Conservation (phyloP, 92 coral and sea anemone genomes). For the Epizoanthus rinbou region DNA sequence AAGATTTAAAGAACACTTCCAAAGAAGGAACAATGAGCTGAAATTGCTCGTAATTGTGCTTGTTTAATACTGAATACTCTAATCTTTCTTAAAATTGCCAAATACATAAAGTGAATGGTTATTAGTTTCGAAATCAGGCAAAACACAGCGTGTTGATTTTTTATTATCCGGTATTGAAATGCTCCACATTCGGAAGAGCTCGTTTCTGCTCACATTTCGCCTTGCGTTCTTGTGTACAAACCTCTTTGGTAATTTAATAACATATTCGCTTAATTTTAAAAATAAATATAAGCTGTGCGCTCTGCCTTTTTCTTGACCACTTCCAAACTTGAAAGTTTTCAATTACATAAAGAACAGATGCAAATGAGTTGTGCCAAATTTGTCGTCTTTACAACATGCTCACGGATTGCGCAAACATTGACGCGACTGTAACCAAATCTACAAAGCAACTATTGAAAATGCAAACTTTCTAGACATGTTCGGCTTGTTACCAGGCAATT, state of each 20-base stretch:
- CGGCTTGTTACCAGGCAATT: slow-evolving; percentile 2
- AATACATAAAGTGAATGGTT: slow-evolving; percentile 4
- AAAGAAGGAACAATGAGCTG: slow-evolving; percentile 12
- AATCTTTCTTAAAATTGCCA: slow-evolving; percentile 18
- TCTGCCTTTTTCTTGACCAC: not conserved
- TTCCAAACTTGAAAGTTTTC: slow-evolving; percentile 22
- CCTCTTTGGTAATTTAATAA: slow-evolving; percentile 24
- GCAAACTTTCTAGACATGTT: not conserved
- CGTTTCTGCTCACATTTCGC: not conserved
- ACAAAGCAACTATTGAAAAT: not conserved
- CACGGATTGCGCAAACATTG: slow-evolving; percentile 12
- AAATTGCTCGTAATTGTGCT: slow-evolving; percentile 6
- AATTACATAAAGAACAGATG: slow-evolving; percentile 29
- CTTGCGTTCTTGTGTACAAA: not conserved
- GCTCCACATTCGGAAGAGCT: no score
- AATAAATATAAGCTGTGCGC: slow-evolving; percentile 15
- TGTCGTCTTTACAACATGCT: not conserved
- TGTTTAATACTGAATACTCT: slow-evolving; percentile 6
- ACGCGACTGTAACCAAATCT: slow-evolving; percentile 12
- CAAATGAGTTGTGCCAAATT: not conserved
- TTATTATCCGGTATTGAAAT: not conserved
- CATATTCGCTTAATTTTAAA: slow-evolving; percentile 23
- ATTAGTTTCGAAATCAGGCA: not conserved
- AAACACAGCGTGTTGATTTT: not conserved
- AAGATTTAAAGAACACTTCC: not conserved